These are phyloP conservation scores for Cryptus armator DNA, from an alignment of 2,888 invertebrate species.

Conservation along the genomic window DNA sequence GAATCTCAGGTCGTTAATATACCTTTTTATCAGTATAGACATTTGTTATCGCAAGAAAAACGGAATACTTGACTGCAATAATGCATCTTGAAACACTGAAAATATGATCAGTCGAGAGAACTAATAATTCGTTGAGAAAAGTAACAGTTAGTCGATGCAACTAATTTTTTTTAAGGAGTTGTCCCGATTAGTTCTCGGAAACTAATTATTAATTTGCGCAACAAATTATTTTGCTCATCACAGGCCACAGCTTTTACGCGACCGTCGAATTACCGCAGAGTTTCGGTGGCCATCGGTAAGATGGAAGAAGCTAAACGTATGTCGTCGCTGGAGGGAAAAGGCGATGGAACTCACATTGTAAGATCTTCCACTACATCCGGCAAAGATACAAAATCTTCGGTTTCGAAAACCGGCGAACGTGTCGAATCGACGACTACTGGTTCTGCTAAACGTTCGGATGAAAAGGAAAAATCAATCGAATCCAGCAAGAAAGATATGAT, in stretches of 20 bases:
- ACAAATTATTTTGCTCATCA: background rate
- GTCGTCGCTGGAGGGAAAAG: slow-evolving; percentile 73
- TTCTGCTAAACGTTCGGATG: slow-evolving; percentile 69
- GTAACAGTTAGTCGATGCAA: too few species aligned
- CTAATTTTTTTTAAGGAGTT: too few species aligned
- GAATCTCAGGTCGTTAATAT: slow-evolving; percentile 71
- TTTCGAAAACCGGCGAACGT: slow-evolving; percentile 29
- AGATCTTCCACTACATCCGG: slow-evolving; percentile 26
- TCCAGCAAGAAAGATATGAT: slow-evolving; percentile 78
- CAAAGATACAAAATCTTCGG: slow-evolving; percentile 30
- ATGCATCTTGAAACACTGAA: background rate
- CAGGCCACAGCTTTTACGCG: slow-evolving; percentile 86
- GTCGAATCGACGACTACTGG: background rate
- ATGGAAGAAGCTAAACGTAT: slow-evolving; percentile 74
- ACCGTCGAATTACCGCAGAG: slow-evolving; percentile 88
- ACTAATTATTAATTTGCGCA: background rate
- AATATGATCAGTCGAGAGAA: background rate
- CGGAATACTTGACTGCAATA: background rate
- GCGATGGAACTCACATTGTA: background rate
- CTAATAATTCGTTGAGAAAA: background rate
- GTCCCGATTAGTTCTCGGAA: background rate
- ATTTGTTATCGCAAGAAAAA: background rate
- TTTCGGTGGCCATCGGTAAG: slow-evolving; percentile 84
- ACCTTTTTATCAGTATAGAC: background rate
- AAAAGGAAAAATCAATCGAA: slow-evolving; percentile 73